Conservation (phyloP, 1,140 invertebrate genomes). For the Drosophila navojoa region DNA sequence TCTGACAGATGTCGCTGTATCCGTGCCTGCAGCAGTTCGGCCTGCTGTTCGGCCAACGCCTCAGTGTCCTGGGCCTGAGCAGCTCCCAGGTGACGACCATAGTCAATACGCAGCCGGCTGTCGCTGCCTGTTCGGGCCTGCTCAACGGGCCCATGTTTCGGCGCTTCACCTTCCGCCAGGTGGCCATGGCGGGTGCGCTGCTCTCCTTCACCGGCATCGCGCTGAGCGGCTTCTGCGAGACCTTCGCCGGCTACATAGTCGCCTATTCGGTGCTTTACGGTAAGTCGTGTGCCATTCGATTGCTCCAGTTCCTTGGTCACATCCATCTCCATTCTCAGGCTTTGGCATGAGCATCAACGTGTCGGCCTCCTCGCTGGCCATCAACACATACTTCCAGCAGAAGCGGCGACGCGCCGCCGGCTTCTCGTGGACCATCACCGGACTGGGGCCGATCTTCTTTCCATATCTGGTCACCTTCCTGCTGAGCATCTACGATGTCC, state of each 20-base stretch:
- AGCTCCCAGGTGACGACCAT: constrained; percentile 87
- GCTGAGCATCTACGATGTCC: constrained; percentile 85
- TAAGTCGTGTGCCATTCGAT: constrained; percentile 62
- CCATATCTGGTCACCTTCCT: constrained; percentile 85
- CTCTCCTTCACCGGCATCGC: constrained; percentile 85
- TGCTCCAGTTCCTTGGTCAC: too few relatives aligned
- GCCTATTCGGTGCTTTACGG: constrained; percentile 86
- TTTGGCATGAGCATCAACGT: constrained; percentile 86
- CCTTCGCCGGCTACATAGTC: constrained; percentile 86
- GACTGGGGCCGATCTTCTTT: constrained; percentile 86
- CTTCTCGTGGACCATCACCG: constrained; percentile 86
- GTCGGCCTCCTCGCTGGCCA: constrained; percentile 86
- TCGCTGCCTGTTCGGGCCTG: constrained; percentile 87
- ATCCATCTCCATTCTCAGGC: constrained; percentile 76
- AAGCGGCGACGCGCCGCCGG: constrained; percentile 86
- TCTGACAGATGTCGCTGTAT: constrained; percentile 86
- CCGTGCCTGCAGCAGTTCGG: constrained; percentile 88
- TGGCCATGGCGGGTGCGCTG: constrained; percentile 86
- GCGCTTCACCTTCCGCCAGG: constrained; percentile 87
- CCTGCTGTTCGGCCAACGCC: constrained; percentile 87
- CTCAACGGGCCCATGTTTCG: constrained; percentile 88
- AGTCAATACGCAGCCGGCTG: constrained; percentile 88
- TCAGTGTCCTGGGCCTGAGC: constrained; percentile 85
- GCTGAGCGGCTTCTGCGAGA: constrained; percentile 86
- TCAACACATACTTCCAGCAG: constrained; percentile 87